phyloP scores from a whole-genome alignment of 2,888 invertebrate genomes.

The Agrenia bidenticulata region DNA sequence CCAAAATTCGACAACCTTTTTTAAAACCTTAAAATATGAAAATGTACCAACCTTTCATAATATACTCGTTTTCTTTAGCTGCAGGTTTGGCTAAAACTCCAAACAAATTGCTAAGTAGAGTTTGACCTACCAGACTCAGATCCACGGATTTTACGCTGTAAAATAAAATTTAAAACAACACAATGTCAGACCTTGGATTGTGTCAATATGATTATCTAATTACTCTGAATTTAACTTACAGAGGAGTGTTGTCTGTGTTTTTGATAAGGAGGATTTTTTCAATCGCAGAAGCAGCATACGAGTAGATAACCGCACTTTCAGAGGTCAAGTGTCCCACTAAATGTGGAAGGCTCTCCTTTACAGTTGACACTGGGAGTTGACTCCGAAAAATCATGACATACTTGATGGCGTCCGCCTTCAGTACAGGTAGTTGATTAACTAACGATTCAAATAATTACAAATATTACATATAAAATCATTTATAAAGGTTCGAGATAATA shows the following conservation, averaged over 20 bases:
- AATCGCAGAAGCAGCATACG: slow-evolving; percentile 88
- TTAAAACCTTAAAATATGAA: not conserved
- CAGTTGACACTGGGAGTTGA: slow-evolving; percentile 75
- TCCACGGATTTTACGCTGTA: slow-evolving; percentile 64
- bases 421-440: slow-evolving; percentile 84
- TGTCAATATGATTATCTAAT: too few species aligned
- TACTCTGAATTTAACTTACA: slow-evolving; percentile 58
- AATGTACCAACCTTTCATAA: slow-evolving; percentile 98
- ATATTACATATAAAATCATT: too few species aligned
- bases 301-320: slow-evolving; percentile 83
- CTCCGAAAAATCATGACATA: slow-evolving; percentile 95
- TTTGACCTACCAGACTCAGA: slow-evolving; percentile 67
- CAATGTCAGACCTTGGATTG: not conserved
- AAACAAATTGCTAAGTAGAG: slow-evolving; percentile 75
- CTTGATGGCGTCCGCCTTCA: slow-evolving; percentile 95
- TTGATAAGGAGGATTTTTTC: slow-evolving; percentile 83
- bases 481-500: slow-evolving; percentile 10
- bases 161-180: slow-evolving; percentile 31
- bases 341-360: slow-evolving; percentile 73
- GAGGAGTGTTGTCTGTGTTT: slow-evolving; percentile 61
- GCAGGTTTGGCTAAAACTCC: slow-evolving; percentile 69
- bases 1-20: not conserved
- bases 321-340: slow-evolving; percentile 75
- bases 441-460: slow-evolving; percentile 48
- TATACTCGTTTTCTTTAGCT: slow-evolving; percentile 92